Evolutionary conservation across 2,113 vertebrate species (phyloP).

Genomic region (Rhizomys pruinosus): DNA sequence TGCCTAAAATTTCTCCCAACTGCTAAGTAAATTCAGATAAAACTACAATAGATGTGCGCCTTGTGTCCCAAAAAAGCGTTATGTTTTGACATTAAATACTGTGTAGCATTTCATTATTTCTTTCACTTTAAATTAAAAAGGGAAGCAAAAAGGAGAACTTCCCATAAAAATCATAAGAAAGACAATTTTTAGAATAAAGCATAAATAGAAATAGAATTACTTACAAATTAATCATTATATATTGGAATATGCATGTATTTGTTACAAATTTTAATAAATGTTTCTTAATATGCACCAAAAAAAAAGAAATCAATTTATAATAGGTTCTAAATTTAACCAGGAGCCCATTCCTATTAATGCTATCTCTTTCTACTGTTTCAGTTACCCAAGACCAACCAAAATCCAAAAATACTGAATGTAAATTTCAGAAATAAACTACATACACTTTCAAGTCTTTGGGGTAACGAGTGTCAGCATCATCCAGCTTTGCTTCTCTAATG

Average conservation of each 20-base stretch:
- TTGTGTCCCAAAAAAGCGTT: too few species aligned
- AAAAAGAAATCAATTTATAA: too few species aligned
- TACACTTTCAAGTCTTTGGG: background rate
- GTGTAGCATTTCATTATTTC: too few species aligned
- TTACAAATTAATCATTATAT: background rate
- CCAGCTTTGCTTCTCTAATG: background rate
- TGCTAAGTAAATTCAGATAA: too few species aligned
- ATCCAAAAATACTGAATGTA: background rate
- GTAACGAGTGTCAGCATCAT: background rate
- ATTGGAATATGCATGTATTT: too few species aligned
- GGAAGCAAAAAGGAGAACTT: background rate
- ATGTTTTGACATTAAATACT: too few species aligned
- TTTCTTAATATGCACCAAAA: too few species aligned
- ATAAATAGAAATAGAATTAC: background rate
- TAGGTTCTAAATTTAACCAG: background rate
- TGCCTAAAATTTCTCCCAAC: too few species aligned
- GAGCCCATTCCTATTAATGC: background rate
- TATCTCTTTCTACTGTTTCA: background rate
- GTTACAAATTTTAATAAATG: too few species aligned
- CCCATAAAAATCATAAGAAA: background rate
- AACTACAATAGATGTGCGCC: too few species aligned
- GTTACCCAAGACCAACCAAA: background rate
- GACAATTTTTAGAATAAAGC: background rate
- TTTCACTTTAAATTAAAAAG: too few species aligned
- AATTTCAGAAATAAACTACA: background rate